Conservation (phyloP, 1,140 invertebrate species). For the Euura lappo region DNA sequence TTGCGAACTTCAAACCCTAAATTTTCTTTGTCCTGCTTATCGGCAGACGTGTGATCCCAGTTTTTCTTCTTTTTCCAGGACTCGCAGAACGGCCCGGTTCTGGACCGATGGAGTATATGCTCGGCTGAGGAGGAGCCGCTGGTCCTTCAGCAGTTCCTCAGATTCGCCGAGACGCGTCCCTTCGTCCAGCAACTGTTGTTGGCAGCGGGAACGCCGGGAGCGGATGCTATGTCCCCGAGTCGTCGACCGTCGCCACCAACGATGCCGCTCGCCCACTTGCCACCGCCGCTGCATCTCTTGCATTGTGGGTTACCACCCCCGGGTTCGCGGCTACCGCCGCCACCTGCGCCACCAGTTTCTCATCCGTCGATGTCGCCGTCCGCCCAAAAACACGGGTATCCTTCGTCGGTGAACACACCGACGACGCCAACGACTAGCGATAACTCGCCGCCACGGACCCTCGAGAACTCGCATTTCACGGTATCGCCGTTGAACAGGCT, state of each 20-base stretch:
- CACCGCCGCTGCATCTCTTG: conserved; percentile 62
- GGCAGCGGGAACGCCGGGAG: conserved; percentile 65
- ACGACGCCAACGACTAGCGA: conserved; percentile 37
- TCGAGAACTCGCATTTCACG: conserved; percentile 62
- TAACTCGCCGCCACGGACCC: conserved; percentile 50
- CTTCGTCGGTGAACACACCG: conserved; percentile 36
- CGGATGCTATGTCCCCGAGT: conserved; percentile 72
- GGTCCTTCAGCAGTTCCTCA: conserved; percentile 85
- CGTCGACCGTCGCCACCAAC: conserved; percentile 68
- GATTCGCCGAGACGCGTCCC: conserved; percentile 82
- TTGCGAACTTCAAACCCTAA: too few relatives aligned
- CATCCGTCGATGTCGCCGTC: conserved; percentile 58
- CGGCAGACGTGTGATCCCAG: too few relatives aligned
- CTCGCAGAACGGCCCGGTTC: conserved; percentile 73
- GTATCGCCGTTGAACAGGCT: conserved; percentile 85
- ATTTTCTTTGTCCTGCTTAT: too few relatives aligned
- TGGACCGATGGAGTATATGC: conserved; percentile 84
- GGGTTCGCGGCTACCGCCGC: conserved; percentile 56
- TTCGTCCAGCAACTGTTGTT: conserved; percentile 82
- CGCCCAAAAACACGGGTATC: conserved; percentile 53
- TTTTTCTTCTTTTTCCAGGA: conserved; percentile 60
- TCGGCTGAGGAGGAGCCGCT: conserved; percentile 84
- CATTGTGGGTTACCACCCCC: conserved; percentile 59
- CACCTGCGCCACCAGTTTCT: conserved; percentile 52
- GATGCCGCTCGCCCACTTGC: conserved; percentile 65